Conservation (phyloP, 1,140 invertebrate species). For the Onthophagus taurus region DNA sequence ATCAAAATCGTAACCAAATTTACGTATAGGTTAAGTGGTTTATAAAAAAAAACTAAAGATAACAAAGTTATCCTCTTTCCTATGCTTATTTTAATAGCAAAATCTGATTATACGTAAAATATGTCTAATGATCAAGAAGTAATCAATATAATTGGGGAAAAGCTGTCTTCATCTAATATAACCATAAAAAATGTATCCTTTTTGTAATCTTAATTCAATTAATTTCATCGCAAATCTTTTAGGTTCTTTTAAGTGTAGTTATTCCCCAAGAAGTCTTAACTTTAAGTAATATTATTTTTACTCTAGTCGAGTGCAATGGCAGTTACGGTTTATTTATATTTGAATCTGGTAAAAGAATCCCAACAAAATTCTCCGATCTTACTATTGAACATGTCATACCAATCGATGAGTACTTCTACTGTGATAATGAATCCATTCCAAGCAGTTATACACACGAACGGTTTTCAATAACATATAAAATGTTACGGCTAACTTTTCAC, state of each 20-base stretch:
- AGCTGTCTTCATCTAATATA: conserved; percentile 32
- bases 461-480: conserved; percentile 49
- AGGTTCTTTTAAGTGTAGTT: conserved; percentile 35
- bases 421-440: conserved; percentile 48
- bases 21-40: too few species aligned
- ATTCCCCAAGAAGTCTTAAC: conserved; percentile 28
- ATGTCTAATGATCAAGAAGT: conserved; percentile 23
- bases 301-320: conserved; percentile 54
- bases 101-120: too few species aligned
- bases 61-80: too few species aligned
- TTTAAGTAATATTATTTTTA: conserved; percentile 45
- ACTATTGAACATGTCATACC: conserved; percentile 63
- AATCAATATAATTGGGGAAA: conserved; percentile 32
- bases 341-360: conserved; percentile 46
- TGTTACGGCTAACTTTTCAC: conserved; percentile 50
- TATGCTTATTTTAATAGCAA: too few species aligned
- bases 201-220: background rate
- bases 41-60: too few species aligned
- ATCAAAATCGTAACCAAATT: too few species aligned
- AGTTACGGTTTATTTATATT: conserved; percentile 58
- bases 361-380: conserved; percentile 57
- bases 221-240: conserved; percentile 1
- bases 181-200: conserved; percentile 35
- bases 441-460: conserved; percentile 45
- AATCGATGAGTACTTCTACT: conserved; percentile 65